A percentile compares a stretch with the other conserved stretches of the same genome.
Evolutionary conservation across 2,113 vertebrate species (phyloP).

Genomic region (Muntiacus reevesi): DNA sequence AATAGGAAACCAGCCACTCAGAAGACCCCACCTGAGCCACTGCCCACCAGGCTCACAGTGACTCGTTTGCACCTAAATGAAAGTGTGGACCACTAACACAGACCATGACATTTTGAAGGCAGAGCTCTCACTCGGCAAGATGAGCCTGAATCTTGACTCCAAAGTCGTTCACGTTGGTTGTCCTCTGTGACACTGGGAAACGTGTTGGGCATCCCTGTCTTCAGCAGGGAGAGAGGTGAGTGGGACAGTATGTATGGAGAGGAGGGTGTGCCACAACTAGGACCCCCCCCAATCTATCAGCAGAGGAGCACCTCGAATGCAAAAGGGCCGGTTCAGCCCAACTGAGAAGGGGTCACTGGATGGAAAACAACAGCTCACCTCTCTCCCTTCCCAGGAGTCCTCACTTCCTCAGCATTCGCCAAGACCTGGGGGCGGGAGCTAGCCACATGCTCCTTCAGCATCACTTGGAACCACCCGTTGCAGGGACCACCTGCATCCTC

Average conservation of each 20-base stretch:
- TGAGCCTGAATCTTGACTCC: neutral
- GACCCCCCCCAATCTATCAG: neutral
- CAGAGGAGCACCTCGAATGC: neutral
- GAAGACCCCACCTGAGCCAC: too few relatives aligned
- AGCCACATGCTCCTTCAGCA: neutral
- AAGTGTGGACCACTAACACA: neutral
- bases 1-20: neutral
- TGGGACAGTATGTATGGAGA: rapidly evolving
- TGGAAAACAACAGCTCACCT: neutral
- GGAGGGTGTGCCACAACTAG: neutral
- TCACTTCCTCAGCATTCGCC: neutral
- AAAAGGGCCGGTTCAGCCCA: neutral
- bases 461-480: neutral
- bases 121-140: neutral
- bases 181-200: neutral
- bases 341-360: rapidly evolving
- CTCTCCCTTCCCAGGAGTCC: neutral
- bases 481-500: neutral
- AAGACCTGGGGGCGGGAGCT: neutral
- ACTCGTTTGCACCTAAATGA: neutral
- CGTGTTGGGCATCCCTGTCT: neutral
- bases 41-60: neutral
- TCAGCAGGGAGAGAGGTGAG: neutral
- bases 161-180: neutral
- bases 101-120: neutral